Conservation (phyloP, 2,797 vertebrate species). For the Thamnophis elegans region DNA sequence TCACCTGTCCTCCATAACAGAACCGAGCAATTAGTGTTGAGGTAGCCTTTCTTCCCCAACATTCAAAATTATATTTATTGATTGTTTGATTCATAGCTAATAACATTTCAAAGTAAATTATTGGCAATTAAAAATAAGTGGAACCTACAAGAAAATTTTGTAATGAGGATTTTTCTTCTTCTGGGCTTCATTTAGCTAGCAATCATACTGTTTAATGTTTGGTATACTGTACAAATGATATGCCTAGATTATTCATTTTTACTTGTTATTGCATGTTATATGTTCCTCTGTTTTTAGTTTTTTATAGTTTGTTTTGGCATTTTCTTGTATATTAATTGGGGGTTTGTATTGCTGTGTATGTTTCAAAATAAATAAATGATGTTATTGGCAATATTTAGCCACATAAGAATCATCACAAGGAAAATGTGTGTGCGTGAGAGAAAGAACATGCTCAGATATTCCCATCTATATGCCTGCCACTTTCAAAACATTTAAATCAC, state of each 20-base stretch:
- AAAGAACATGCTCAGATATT: not conserved
- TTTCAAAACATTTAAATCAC: not conserved
- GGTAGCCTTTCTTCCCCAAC: not conserved
- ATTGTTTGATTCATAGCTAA: not conserved
- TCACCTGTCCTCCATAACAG: not conserved
- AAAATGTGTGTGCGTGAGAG: not conserved
- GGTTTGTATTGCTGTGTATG: not conserved
- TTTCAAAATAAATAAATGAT: not conserved
- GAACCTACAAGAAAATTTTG: not conserved
- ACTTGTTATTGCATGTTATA: not conserved
- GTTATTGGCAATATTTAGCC: not conserved
- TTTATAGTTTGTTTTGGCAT: not conserved
- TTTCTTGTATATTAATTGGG: not conserved
- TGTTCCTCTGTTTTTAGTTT: not conserved
- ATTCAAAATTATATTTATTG: not conserved
- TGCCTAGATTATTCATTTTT: not conserved
- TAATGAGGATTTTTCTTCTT: not conserved
- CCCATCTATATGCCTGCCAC: not conserved
- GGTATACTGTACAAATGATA: not conserved
- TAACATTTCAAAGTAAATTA: not conserved
- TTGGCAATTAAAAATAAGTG: not conserved
- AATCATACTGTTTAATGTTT: not conserved
- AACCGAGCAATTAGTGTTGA: not conserved
- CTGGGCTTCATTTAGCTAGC: not conserved
- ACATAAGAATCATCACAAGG: not conserved